These are phyloP conservation scores for Cerceris rybyensis DNA, from an alignment of 2,888 invertebrate genomes.

Conservation along the genomic window DNA sequence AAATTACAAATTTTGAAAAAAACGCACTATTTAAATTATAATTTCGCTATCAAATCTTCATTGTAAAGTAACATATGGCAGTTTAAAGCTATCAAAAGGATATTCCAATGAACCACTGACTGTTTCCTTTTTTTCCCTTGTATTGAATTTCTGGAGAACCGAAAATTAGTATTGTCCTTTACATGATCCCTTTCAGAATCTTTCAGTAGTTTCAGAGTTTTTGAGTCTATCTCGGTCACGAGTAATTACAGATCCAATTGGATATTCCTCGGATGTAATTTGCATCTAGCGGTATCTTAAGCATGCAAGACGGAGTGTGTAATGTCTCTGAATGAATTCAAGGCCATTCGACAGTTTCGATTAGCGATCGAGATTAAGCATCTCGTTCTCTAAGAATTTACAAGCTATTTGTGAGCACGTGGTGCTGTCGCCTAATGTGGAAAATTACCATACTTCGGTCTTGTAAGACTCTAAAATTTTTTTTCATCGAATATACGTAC, in stretches of 20 bases:
- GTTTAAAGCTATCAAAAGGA: neutral
- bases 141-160: constrained; percentile 17
- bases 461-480: neutral
- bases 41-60: neutral
- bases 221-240: constrained; percentile 39
- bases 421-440: neutral
- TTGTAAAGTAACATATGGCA: neutral
- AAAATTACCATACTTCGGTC: neutral
- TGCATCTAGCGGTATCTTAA: constrained; percentile 31
- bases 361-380: constrained; percentile 38
- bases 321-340: constrained; percentile 49
- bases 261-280: constrained; percentile 47
- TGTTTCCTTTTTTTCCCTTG: neutral
- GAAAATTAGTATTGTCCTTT: constrained; percentile 9
- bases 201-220: constrained; percentile 17
- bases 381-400: constrained; percentile 27
- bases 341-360: constrained; percentile 36
- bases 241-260: constrained; percentile 47
- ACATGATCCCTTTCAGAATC: constrained; percentile 8
- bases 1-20: too few species aligned
- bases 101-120: neutral
- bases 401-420: neutral
- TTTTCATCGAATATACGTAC: too few species aligned
- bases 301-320: constrained; percentile 7
- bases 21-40: too few species aligned